Evolutionary conservation across 2,888 invertebrate genomes (phyloP), one percentile per base, ranked within the genome.

Genomic region (Monochamus alternatus): DNA sequence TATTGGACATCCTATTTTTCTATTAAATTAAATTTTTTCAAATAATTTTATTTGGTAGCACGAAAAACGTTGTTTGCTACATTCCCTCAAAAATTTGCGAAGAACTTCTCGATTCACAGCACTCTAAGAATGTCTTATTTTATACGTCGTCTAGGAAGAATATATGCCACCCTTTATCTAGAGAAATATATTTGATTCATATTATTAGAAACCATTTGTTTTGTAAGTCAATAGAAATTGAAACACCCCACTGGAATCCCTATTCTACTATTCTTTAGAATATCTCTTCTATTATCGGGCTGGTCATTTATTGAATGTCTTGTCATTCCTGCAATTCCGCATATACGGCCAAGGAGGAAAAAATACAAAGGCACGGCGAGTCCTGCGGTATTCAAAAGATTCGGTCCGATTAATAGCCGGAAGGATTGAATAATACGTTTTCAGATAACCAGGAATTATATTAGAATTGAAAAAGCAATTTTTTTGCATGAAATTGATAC

Each of bases 401-500:
- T 55, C 55, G 55, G 55, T 14, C 55, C n/a, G n/a, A 55, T 14
- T 55, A n/a, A 55, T 14, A 14, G 7, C 38, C 38, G 55, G n/a
- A 55, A 55, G 55, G 14, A 55, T 55, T n/a, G 55, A 55, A 55
- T 55, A 55, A n/a, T 55, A n/a, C 55, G n/a, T 55, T 55, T 55
- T 3, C 55, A 14, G 55, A 55, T 4, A 14, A 22, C 14, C 14
- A 55, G 14, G 55, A 22, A 55, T 38, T 38, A 38, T 38, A 38
- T 38, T 7, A 38, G 38, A 38, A 38, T 5, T 38, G 7, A 38
- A 7, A 38, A 38, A 38, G 7, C 22, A 22, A 22, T 1, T 22
- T 22, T 22, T 22, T 22, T 22, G 1, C 1, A 22, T 22, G 22
- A 22, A 22, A 22, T 22, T 22, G 22, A 22, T 22, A 22, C 1